A percentile compares a stretch with the other conserved stretches of the same genome.
These are phyloP conservation scores for Periophthalmus magnuspinnatus DNA, from an alignment of 2,797 vertebrate genomes.

Conservation along the genomic window DNA sequence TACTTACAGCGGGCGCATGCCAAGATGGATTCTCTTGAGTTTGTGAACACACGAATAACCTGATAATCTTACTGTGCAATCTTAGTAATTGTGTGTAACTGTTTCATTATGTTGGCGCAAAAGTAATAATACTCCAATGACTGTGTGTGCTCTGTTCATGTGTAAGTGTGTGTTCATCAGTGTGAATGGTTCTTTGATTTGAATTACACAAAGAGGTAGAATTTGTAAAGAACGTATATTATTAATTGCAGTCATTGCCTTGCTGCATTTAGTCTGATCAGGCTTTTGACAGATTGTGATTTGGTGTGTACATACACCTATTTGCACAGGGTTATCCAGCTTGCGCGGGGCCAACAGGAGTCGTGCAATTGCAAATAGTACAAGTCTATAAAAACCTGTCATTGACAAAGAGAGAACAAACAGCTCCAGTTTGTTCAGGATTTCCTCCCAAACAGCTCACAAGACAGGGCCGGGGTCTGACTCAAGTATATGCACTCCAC, in stretches of 20 bases:
- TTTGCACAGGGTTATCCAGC: constrained; percentile 84
- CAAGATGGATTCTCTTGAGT: too few species aligned
- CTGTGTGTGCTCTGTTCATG: not conserved
- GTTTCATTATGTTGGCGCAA: not conserved
- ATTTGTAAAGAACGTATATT: too few species aligned
- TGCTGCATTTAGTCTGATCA: constrained; percentile 17
- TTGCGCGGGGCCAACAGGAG: constrained; percentile 78
- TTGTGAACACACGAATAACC: too few species aligned
- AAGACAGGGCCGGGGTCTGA: constrained; percentile 17
- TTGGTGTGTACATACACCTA: constrained; percentile 77
- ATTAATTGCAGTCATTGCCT: not conserved
- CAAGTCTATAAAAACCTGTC: constrained; percentile 81
- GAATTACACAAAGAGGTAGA: not conserved
- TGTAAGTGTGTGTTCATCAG: not conserved
- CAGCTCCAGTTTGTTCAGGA: constrained; percentile 81
- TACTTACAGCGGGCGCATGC: too few species aligned
- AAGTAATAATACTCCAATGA: not conserved
- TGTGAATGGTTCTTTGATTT: not conserved
- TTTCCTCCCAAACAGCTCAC: constrained; percentile 81
- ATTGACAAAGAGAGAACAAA: constrained; percentile 84
- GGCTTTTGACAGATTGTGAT: constrained; percentile 48
- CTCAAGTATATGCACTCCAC: not conserved
- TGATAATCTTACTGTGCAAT: too few species aligned
- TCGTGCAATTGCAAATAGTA: constrained; percentile 80
- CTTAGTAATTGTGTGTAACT: too few species aligned